Conservation (phyloP, 2,797 vertebrate species). For the Ficedula albicollis region DNA sequence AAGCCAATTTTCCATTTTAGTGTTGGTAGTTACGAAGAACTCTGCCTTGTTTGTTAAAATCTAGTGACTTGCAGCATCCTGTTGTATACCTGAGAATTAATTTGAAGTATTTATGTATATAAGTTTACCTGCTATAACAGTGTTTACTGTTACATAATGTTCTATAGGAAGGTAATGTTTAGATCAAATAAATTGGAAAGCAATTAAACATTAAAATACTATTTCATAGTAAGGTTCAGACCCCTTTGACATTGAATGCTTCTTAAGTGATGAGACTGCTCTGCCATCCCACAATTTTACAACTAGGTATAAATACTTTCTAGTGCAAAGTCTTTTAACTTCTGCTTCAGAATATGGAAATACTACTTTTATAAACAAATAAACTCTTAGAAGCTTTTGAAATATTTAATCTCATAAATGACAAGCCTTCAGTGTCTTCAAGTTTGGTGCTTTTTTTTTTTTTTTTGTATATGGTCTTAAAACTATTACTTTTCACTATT, state of each 20-base stretch:
- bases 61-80: neutral
- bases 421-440: neutral
- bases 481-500: neutral
- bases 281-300: neutral
- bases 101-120: neutral
- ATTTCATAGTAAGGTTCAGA: neutral
- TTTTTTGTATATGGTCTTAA: neutral
- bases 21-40: neutral
- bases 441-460: neutral
- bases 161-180: neutral
- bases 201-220: neutral
- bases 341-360: neutral
- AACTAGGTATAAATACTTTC: neutral
- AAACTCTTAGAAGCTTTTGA: neutral
- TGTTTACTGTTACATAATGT: neutral
- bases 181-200: neutral
- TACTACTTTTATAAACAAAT: neutral
- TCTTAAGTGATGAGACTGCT: neutral
- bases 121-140: neutral
- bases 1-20: neutral
- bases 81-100: neutral
- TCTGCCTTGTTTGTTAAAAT: neutral
- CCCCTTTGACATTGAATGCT: neutral
- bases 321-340: neutral
- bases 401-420: neutral